Base-by-base conservation (phyloP, 2,113 vertebrate species). In the Sturnira hondurensis region DNA sequence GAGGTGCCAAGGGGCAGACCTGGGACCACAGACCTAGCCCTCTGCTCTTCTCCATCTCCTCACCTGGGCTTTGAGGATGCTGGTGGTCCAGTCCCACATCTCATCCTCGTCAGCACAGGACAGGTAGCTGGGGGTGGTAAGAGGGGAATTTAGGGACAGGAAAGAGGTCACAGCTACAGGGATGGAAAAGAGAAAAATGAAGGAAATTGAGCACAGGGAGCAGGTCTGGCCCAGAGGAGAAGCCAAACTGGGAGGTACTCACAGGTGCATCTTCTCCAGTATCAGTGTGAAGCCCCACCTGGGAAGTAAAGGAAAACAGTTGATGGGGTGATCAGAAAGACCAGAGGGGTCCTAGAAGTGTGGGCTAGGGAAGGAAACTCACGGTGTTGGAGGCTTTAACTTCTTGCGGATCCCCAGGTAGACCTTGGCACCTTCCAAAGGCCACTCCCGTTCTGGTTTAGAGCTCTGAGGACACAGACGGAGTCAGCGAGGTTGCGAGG, bases 1-100 rank as follows among this genome's bases (percentile, higher is more conserved):
- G 36, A 77, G 54, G 70, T 47, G 19, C 24, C 26, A n/a, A 73
- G 52, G 65, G 38, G 9, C 33, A 85, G 4, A 71, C 11, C 7
- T 52, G 43, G 26, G 15, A 36, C 61, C 86, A 61, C 50, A 88
- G 38, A 71, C 22, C 54, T 28, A n/a, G 26, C 14, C n/a, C 74
- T 82, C 65, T 13, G 36, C 61, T 76, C 63, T 74, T 78, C 71
- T 73, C 65, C n/a, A 89, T 88, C 71, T 52, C 90, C 98, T 86
- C 68, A 99, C 99, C 99, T 99, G 99, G 94, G 99, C 99, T 97
- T 99, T 99, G 68, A 99, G 98, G 97, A 99, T 99, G 97, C 99
- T 99, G 83, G 99, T 99, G 95, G 99, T 99, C 99, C 99, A 99
- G 96, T 99, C 99, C 99, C 99, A 99, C 96, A 99, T 98, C 83